Evolutionary conservation across 2,797 vertebrate genomes (phyloP), one percentile per base, ranked within the genome.

Genomic region (Notoglanidium macrostoma): DNA sequence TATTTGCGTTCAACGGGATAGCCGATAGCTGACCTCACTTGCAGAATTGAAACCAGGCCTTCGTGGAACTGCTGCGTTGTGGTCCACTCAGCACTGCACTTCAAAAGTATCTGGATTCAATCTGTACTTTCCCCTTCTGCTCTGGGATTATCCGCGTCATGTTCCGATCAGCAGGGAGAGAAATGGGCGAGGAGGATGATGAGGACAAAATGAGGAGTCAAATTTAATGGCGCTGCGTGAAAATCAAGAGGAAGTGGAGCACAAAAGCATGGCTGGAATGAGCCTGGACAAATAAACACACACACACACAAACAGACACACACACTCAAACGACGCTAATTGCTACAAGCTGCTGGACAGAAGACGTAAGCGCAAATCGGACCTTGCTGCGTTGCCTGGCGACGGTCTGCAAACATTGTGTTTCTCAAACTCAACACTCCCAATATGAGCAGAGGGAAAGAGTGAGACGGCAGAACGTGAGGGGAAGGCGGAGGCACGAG

Each of bases 281-380:
- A 90, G 88, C 90, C 54, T 29, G 88, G 90, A 89, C 87, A 89
- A 89, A 91, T 92, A 93, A 88, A 90, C 90, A 90, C 88, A 85
- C 86, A 91, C 61, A 80, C 83, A 84, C 59, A 61, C 78, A 61
- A 63, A 84, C 87, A 63, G 70, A 88, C 85, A 83, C 84, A 23
- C 73, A 63, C 59, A 59, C 89, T 91, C 90, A 88, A 90, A 92
- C 88, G 89, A 91, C 85, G 84, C 91, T 95, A 95, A 96, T 95
- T 94, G 94, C 93, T 94, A 95, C 94, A 95, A 94, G 94, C 92
- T 93, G 92, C 92, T 90, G 91, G 90, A 86, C 92, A 90, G 91
- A 93, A 94, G 90, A 95, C 93, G 92, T 94, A 92, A 93, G 92
- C 90, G 91, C 92, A 93, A 94, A 95, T 94, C 94, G 93, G 92